A percentile compares a stretch with the other conserved stretches of the same genome.
phyloP scores from a whole-genome alignment of 2,797 vertebrate genomes.

The Lagodon rhomboides region DNA sequence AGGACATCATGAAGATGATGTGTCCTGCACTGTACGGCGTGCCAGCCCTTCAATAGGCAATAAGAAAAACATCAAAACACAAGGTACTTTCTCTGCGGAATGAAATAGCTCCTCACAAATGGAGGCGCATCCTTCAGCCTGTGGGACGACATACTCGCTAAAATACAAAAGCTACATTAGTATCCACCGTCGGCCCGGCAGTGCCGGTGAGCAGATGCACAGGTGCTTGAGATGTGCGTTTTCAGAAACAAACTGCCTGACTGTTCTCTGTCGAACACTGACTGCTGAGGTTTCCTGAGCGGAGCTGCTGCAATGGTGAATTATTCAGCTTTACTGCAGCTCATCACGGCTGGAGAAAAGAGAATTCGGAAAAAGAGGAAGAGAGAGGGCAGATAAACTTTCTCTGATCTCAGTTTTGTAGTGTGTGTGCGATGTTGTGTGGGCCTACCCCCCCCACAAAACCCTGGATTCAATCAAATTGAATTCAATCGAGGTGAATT shows the following conservation, averaged over 20 bases:
- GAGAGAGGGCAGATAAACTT: conserved; percentile 34
- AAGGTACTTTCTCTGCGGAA: conserved; percentile 17
- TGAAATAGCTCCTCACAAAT: conserved; percentile 29
- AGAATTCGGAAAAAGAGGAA: conserved; percentile 47
- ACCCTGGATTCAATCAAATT: conserved; percentile 49
- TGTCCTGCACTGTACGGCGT: neutral
- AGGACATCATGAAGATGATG: conserved; percentile 19
- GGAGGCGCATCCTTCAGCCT: conserved; percentile 15
- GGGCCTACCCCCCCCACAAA: conserved; percentile 15
- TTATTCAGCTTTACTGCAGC: conserved; percentile 80
- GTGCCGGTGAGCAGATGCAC: conserved; percentile 50
- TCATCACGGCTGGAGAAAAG: conserved; percentile 63
- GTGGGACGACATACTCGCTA: conserved; percentile 31
- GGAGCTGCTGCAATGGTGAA: conserved; percentile 75
- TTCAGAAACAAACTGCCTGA: conserved; percentile 60
- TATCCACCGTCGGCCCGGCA: conserved; percentile 36
- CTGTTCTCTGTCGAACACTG: conserved; percentile 63
- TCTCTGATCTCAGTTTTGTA: conserved; percentile 36
- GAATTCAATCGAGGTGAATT: conserved; percentile 47
- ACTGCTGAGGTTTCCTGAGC: conserved; percentile 59
- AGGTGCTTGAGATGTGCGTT: conserved; percentile 63
- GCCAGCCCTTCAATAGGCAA: conserved; percentile 1
- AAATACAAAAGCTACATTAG: conserved; percentile 48
- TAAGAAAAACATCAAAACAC: conserved; percentile 31
- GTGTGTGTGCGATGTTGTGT: neutral